phyloP scores from a whole-genome alignment of 2,888 invertebrate species.

The Cephalotes varians region DNA sequence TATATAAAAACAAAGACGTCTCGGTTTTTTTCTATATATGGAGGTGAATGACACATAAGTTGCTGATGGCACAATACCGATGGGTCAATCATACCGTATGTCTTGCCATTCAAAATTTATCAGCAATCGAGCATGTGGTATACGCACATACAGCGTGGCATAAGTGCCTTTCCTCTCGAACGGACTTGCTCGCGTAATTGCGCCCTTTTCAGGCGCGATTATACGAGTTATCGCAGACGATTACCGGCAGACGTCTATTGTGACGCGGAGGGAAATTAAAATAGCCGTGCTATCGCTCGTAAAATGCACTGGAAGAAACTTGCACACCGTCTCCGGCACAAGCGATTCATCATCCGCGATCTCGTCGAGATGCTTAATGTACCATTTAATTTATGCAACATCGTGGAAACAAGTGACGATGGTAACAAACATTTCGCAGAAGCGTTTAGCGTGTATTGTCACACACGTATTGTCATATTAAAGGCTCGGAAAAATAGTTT shows the following conservation, averaged over 20 bases:
- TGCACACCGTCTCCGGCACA: background rate
- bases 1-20: background rate
- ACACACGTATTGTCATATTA: background rate
- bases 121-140: background rate
- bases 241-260: conserved; percentile 21
- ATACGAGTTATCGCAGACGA: background rate
- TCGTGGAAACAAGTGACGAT: background rate
- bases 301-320: background rate
- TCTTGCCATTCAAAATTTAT: conserved; percentile 28
- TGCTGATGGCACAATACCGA: conserved; percentile 5
- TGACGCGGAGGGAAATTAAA: conserved; percentile 13
- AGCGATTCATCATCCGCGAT: background rate
- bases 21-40: background rate
- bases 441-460: background rate
- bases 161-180: background rate
- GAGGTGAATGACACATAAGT: conserved; percentile 35
- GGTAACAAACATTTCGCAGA: background rate
- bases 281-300: background rate
- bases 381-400: conserved; percentile 4
- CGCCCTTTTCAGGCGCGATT: conserved; percentile 24
- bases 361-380: background rate
- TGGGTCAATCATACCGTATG: conserved; percentile 15
- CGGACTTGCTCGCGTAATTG: conserved; percentile 1
- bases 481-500: conserved; percentile 2
- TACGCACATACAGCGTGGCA: background rate